Evolutionary conservation across 2,113 vertebrate genomes (phyloP), one percentile per base, ranked within the genome.

Genomic region (Varanus salvator): DNA sequence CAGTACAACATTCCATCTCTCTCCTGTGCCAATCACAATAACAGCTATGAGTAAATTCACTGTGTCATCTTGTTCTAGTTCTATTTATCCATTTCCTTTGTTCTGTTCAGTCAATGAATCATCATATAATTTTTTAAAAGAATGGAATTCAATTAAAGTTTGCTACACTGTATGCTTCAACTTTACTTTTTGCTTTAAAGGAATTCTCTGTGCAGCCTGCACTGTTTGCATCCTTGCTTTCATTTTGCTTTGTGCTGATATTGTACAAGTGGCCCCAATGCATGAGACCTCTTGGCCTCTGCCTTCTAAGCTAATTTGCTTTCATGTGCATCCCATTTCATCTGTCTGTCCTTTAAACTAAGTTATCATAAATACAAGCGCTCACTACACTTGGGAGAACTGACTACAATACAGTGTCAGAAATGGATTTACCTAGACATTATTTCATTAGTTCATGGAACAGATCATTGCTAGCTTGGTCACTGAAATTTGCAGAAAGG

Each of bases 341-440:
- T 93, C 64, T 66, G 50, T 27, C 66, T 0, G 5, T 66, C 93
- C 89, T 89, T 93, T 91, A 89, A 90, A 80, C 69, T 71, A 72
- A 31, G 86, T 93, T 93, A 92, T 93, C 91, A 92, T 83, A 92
- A 94, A 92, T 0, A 15, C 48, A 84, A 81, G 87, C 88, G 64
- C 86, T 91, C 78, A 94, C 87, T 87, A 80, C 17, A 38, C 80
- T 80, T 85, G 81, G 77, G 91, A 89, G 54, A 87, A 0, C 75
- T 57, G 74, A 23, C n/a, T 7, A 38, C n/a, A 54, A 57, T 66
- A 84, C 87, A 86, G 92, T 91, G 74, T 0, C 0, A 78, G 86
- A 91, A 94, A 88, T 52, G 74, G 29, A 93, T 0, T 88, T 74
- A 86, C 87, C 80, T 44, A 89, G 88, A 93, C 88, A 77, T 94